Evolutionary conservation across 2,797 vertebrate species (phyloP).

Genomic region (Coilia nasus): DNA sequence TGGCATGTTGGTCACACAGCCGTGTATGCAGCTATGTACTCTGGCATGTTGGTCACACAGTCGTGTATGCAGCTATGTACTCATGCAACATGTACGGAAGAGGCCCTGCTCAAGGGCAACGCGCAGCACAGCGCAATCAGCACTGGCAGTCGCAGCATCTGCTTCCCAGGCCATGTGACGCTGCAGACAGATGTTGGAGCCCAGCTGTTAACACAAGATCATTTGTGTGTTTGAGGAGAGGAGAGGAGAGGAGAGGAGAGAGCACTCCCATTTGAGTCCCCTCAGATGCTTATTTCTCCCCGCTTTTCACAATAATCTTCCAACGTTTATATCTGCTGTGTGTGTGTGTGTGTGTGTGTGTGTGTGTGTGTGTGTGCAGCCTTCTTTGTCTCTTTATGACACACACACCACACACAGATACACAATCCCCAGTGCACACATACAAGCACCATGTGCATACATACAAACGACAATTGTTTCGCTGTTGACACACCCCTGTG

Average conservation of each 20-base stretch:
- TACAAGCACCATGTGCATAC: constrained; percentile 34
- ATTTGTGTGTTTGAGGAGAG: constrained; percentile 91
- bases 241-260: constrained; percentile 72
- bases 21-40: background rate
- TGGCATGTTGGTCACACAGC: background rate
- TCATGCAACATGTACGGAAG: constrained; percentile 24
- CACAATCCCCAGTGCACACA: background rate
- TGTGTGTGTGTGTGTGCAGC: constrained; percentile 15
- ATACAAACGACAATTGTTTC: constrained; percentile 22
- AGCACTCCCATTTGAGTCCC: constrained; percentile 84
- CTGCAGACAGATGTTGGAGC: constrained; percentile 93
- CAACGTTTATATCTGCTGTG: constrained; percentile 46
- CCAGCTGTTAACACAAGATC: constrained; percentile 94
- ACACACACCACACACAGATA: background rate
- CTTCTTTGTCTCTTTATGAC: constrained; percentile 2
- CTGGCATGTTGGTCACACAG: background rate
- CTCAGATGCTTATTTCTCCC: constrained; percentile 81
- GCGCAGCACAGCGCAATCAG: constrained; percentile 78
- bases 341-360: constrained; percentile 11
- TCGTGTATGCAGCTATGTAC: background rate
- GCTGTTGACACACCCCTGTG: constrained; percentile 2
- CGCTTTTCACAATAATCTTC: constrained; percentile 72
- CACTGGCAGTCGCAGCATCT: constrained; percentile 88
- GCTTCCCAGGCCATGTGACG: constrained; percentile 89
- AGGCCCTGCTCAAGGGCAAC: constrained; percentile 69